Conservation (phyloP, 2,797 vertebrate genomes). For the Capromys pilorides region DNA sequence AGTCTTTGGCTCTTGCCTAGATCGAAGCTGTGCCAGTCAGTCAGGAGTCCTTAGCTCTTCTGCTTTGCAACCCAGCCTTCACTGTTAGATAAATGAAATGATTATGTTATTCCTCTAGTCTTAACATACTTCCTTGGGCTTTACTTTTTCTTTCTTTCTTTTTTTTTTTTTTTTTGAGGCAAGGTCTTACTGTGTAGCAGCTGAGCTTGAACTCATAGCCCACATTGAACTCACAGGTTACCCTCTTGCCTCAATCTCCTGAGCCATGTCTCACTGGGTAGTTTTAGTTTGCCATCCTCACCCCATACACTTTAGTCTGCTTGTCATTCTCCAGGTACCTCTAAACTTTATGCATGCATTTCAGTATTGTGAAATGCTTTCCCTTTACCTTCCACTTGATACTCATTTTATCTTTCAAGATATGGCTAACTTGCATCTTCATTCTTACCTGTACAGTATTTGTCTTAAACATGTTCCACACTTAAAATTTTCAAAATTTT, state of each 20-base stretch:
- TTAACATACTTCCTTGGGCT: not conserved
- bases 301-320: not conserved
- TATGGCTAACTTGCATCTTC: slow-evolving; percentile 40
- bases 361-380: not conserved
- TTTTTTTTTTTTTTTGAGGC: not conserved
- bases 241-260: not conserved
- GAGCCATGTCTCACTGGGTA: not conserved
- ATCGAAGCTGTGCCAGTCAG: not conserved
- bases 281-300: not conserved
- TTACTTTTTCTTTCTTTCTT: not conserved
- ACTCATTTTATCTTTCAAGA: slow-evolving; percentile 35
- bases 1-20: slow-evolving; percentile 15
- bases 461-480: slow-evolving; percentile 38
- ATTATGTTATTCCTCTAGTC: not conserved
- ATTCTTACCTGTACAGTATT: not conserved
- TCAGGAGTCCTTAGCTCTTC: not conserved
- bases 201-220: not conserved
- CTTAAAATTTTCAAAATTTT: slow-evolving; percentile 48
- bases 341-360: not conserved
- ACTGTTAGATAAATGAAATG: not conserved
- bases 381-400: not conserved
- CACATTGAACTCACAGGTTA: not conserved
- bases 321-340: not conserved
- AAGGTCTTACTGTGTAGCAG: not conserved
- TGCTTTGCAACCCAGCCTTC: not conserved